Base-by-base conservation (phyloP, 2,888 invertebrate species). In the Perdita meconis region DNA sequence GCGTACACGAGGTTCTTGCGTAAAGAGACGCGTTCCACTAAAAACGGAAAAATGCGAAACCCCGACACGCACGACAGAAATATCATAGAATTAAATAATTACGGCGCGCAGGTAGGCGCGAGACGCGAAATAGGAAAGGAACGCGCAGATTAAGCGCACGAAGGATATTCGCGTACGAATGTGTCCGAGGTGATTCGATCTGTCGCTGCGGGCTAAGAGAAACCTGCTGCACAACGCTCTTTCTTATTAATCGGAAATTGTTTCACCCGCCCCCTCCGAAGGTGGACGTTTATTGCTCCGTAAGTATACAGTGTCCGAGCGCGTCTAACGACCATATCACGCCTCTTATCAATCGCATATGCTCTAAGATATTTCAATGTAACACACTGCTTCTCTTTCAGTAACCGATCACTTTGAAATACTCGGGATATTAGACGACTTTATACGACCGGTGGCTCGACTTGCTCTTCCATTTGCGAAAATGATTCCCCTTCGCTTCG, bases 71-170 rank as follows among this genome's bases (percentile, higher is more conserved):
- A 47, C 55, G n/a, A 36, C 19, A 34, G 19, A 42, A 38, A 59
- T 19, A 64, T 73, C 38, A 44, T 50, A 13, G 47, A 60, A 73
- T 75, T 55, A 73, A 75, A 75, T 65, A 75, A 73, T 75, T 55
- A 63, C 19, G 30, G 12, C 5, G 34, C 34, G 50, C 10, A 40
- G 16, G 34, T 34, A 34, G 19, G 42, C 42, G 26, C 26, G 44
- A 56, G 55, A 56, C 42, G 19, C 10, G 30, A 74, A 30, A 47
- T 30, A 22, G 16, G 30, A 30, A 65, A 8, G 24, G 13, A 36
- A 40, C 19, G 22, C 34, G 22, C 12, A 2, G 10, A 63, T 76
- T 74, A 56, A 36, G 30, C 36, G 53, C 67, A 63, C 67, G 67
- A 57, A 64, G 24, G 55, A 16, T 12, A 36, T 57, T 24, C 47